Evolutionary conservation across 1,140 invertebrate species (phyloP), one percentile per base, ranked within the genome.

Genomic region (Drosophila mauritiana): DNA sequence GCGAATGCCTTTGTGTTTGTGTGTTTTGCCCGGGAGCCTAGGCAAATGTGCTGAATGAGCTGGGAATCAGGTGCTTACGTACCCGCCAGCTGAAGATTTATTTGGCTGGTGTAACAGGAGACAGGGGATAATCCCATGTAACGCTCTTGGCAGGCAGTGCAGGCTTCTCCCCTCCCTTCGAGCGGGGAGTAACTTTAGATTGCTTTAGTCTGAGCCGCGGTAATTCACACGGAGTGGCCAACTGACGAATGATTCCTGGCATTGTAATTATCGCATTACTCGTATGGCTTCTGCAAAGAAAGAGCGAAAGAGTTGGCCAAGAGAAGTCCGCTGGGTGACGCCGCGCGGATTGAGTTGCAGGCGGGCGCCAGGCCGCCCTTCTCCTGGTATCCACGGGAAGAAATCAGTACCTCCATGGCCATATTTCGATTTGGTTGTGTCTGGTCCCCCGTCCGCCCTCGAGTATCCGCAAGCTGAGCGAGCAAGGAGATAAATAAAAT

Each of bases 251-350:
- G 74, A 74, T 80, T 86, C 82, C 78, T 46, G 73, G 68, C 82
- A 85, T 85, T 85, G 82, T 86, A 86, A 86, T 86, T 86, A 86
- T 78, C 82, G 78, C 69, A 86, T 86, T 86, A 82, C 67, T 78
- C 61, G 69, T 86, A 86, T 78, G 82, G 82, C 82, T 86, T 86
- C 82, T 34, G 36, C 54, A 36, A 36, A 27, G 46, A 54, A 17
- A 22, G 13, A 31, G 2, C 31, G 6, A 37, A 42, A 39, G 31
- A 53, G 37, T 25, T 59, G 45, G 63, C 22, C 39, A 37, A 4
- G 10, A 45, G 46, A 22, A 43, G 20, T 68, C 46, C 61, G 31
- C 39, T 20, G 59, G 59, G 46, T 42, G 57, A 20, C 37, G 43
- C 13, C 45, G 31, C 39, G 25, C 42, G 54, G 68, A 85, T 85